Base-by-base conservation (phyloP, 2,113 vertebrate species). In the Tachysurus vachellii region DNA sequence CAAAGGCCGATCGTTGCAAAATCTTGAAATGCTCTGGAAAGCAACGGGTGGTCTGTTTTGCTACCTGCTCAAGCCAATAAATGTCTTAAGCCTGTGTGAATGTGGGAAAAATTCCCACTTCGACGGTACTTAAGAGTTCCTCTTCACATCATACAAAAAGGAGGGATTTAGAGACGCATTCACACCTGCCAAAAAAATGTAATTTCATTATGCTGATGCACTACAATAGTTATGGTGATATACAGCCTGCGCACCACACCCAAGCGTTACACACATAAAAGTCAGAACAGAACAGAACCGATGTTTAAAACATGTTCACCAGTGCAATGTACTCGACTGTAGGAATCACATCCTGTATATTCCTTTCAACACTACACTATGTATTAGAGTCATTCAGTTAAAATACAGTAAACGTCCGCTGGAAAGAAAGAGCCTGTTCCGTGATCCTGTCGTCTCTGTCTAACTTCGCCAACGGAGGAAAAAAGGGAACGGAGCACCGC, bases 201-300 rank as follows among this genome's bases (percentile, higher is more conserved):
- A 88, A 70, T 75, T 91, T 90, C 80, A 68, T 42, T 53, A 82
- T 86, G 90, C 77, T 77, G 70, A 88, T 89, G 84, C 16, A 36
- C 36, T 36, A 36, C 36, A 36, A 36, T 36, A 36, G 36, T 36
- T 36, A 36, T 36, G 36, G 1, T 2, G 36, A 92, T 86, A 90
- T 86, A 91, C 75, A 90, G 91, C 80, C 64, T 19, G 42, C 59
- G 12, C 54, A 81, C 79, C 36, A 81, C 56, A 81, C 94, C 93
- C 91, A 91, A 84, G 71, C 57, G 80, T 85, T 79, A 28, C 56
- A 88, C 89, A 79, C 75, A 87, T 86, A 86, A 73, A 90, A 84
- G 87, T 89, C 90, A 93, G 91, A 95, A 93, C 93, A 91, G 92
- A 93, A 91, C 92, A 94, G 93, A 93, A 91, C 92, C 94, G 93